phyloP scores from a whole-genome alignment of 1,140 invertebrate species.

The Euura saliciscinereae region DNA sequence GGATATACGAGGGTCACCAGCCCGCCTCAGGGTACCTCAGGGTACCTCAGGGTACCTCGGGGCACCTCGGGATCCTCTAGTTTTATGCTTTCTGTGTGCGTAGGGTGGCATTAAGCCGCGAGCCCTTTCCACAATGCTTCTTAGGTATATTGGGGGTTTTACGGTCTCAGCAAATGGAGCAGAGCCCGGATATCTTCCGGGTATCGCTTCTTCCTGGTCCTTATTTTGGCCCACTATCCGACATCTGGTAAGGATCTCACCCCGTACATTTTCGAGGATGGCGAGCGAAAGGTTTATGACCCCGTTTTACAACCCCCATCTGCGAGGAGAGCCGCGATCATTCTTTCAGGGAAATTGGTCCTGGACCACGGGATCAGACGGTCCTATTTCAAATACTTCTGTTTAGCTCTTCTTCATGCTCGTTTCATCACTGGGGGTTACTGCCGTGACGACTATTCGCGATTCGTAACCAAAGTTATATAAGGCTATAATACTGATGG shows the following conservation, averaged over 20 bases:
- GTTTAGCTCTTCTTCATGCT: too few relatives aligned
- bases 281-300: neutral
- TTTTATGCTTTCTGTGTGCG: too few relatives aligned
- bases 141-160: neutral
- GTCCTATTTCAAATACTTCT: too few relatives aligned
- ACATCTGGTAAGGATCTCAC: neutral
- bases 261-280: neutral
- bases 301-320: slow-evolving; percentile 1
- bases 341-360: neutral
- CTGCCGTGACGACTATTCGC: too few relatives aligned
- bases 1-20: neutral
- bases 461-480: too few relatives aligned
- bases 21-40: too few relatives aligned
- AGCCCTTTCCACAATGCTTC: neutral
- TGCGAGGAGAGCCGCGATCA: neutral
- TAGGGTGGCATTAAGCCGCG: neutral
- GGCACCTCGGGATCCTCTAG: too few relatives aligned
- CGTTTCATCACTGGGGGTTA: too few relatives aligned
- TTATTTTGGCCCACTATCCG: neutral
- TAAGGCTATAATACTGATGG: too few relatives aligned
- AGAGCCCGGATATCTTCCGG: neutral
- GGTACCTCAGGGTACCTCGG: too few relatives aligned
- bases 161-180: neutral
- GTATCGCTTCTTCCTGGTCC: neutral
- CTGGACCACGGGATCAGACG: neutral